A percentile compares a stretch with the other conserved stretches of the same genome.
Conservation (phyloP, 2,888 invertebrate genomes). For the Thymelicus lineola region DNA sequence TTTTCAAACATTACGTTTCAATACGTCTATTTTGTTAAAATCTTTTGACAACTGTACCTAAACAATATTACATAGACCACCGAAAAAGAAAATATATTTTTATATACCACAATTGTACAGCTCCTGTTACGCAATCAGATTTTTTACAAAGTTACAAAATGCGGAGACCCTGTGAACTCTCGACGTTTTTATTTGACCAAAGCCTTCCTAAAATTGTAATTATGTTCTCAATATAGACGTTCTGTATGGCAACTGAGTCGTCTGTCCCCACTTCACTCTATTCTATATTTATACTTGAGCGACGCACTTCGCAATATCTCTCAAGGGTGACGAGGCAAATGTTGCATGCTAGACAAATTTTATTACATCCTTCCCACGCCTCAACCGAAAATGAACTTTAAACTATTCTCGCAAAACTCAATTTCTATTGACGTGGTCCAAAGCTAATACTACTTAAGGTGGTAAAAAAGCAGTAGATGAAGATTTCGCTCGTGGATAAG, state of each 20-base stretch:
- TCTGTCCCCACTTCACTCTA: conserved; percentile 39
- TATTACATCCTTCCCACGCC: conserved; percentile 50
- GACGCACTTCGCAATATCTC: conserved; percentile 56
- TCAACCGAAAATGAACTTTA: conserved; percentile 46
- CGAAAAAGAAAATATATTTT: too few relatives aligned
- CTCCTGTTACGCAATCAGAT: too few relatives aligned
- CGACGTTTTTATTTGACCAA: neutral
- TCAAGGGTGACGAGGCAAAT: conserved; percentile 62
- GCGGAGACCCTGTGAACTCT: neutral
- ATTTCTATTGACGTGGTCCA: conserved; percentile 23
- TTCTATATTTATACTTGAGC: conserved; percentile 44
- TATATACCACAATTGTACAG: too few relatives aligned
- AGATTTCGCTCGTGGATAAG: conserved; percentile 55
- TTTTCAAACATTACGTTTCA: too few relatives aligned
- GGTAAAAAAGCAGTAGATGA: conserved; percentile 51
- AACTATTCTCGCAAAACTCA: conserved; percentile 35
- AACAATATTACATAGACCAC: too few relatives aligned
- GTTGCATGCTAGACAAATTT: conserved; percentile 66
- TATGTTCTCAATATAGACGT: neutral
- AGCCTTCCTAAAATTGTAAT: neutral
- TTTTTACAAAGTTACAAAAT: neutral
- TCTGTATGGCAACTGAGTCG: conserved; percentile 1
- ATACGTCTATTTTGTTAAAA: too few relatives aligned
- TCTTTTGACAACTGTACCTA: too few relatives aligned
- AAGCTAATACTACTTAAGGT: conserved; percentile 51